Base-by-base conservation (phyloP, 2,797 vertebrate genomes). In the Chaenodraco wilsoni region DNA sequence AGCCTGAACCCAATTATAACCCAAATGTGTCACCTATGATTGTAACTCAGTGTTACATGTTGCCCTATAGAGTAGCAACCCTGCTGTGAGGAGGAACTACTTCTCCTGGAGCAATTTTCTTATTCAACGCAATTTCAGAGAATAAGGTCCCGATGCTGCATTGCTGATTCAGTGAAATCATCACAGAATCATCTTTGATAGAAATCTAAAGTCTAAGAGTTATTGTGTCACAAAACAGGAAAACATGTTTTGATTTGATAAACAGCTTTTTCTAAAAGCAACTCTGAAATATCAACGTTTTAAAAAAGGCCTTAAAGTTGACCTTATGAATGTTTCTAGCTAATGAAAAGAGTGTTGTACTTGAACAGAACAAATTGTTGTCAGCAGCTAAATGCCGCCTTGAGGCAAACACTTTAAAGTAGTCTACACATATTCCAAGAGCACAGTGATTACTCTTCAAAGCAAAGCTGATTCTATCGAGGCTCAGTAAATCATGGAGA, bases 401-500 rank as follows among this genome's bases (percentile, higher is more conserved):
- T 27, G 55, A 85, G 78, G 81, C 76, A 77, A 85, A 81, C 54
- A 63, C 69, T 83, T 78, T 82, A 33, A 80, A 65, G 63, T 50
- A 15, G 43, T 72, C 65, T 80, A 76, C 81, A 84, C 78, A 78
- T 83, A 65, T 55, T 76, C 33, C 7, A 50, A 46, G 64, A 71
- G 61, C 54, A 45, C 48, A 66, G 57, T 65, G 46, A 81, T 77
- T 69, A 76, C 49, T 67, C 49, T 69, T 76, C 51, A 65, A 44
- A 83, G 57, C 72, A 50, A 68, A 73, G 54, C 45, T 43, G 73
- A 76, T 78, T 49, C 66, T 41, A 65, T 82, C 49, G 0, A 15
- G 13, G 72, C 49, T 59, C 33, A 37, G 57, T 48, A 41, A 52
- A 50, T 79, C 33, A 43, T 31, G 48, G 41, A 65, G 64, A 69